A percentile compares a stretch with the other conserved stretches of the same genome.
Evolutionary conservation across 1,140 invertebrate genomes (phyloP).

Genomic region (Cotesia chilonis): DNA sequence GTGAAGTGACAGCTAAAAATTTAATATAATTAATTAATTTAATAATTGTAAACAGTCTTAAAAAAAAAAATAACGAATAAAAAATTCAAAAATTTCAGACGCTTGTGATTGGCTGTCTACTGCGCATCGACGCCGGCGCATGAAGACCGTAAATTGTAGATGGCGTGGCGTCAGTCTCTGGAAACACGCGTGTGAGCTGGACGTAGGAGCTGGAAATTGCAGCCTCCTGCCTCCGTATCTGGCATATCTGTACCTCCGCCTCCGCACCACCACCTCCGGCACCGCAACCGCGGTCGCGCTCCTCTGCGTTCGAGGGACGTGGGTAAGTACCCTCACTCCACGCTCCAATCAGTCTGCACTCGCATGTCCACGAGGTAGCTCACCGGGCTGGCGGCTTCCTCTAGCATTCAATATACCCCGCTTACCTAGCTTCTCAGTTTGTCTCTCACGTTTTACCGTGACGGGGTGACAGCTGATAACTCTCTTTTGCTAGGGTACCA

Average conservation of each 20-base stretch:
- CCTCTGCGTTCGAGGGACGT: slow-evolving; percentile 35
- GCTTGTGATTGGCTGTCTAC: too few species aligned
- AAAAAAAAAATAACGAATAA: too few species aligned
- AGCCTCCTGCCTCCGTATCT: slow-evolving; percentile 33
- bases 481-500: slow-evolving; percentile 21
- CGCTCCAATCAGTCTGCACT: slow-evolving; percentile 42
- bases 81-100: too few species aligned
- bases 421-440: slow-evolving; percentile 15
- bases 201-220: slow-evolving; percentile 31
- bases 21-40: too few species aligned
- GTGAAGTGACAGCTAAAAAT: too few species aligned
- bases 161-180: slow-evolving; percentile 23
- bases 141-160: neutral
- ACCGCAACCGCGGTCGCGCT: slow-evolving; percentile 35
- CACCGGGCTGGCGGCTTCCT: slow-evolving; percentile 38
- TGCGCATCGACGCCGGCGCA: slow-evolving; percentile 9
- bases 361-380: slow-evolving; percentile 43
- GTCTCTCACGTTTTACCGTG: slow-evolving; percentile 19
- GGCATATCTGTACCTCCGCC: slow-evolving; percentile 27
- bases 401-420: slow-evolving; percentile 28
- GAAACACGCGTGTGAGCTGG: slow-evolving; percentile 34
- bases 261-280: slow-evolving; percentile 40
- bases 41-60: too few species aligned
- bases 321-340: slow-evolving; percentile 42
- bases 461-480: slow-evolving; percentile 33